Evolutionary conservation across 2,797 vertebrate genomes (phyloP).

Genomic region (Oreochromis grahami): DNA sequence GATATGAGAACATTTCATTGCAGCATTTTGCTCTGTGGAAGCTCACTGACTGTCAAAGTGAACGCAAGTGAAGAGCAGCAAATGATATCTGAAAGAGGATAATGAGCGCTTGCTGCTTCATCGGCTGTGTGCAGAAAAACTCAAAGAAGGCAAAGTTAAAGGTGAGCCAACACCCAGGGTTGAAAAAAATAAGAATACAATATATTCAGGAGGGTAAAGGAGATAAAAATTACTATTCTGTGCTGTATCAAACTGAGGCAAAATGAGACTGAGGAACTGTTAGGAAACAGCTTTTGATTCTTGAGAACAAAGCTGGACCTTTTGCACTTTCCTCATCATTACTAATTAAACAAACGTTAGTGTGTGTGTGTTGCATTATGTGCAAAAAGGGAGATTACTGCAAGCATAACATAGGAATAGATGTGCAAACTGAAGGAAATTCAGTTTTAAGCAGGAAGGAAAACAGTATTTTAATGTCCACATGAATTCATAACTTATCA

Average conservation of each 20-base stretch:
- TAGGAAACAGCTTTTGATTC: background rate
- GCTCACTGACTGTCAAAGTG: background rate
- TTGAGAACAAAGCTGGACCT: background rate
- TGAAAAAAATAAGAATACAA: background rate
- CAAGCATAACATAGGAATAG: rapidly evolving
- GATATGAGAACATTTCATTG: background rate
- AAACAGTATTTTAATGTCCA: background rate
- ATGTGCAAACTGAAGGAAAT: background rate
- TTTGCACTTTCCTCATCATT: background rate
- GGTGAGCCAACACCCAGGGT: background rate
- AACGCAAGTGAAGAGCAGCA: background rate
- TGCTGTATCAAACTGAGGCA: background rate
- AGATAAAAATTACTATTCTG: background rate
- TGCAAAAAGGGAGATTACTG: background rate
- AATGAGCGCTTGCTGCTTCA: background rate
- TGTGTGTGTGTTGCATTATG: background rate
- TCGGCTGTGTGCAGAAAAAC: background rate
- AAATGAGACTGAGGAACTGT: background rate
- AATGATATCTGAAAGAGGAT: background rate
- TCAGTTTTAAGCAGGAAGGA: background rate
- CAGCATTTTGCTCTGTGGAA: background rate
- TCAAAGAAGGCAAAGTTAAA: background rate
- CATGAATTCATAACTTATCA: background rate
- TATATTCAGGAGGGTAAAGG: background rate
- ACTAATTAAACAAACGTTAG: background rate